Conservation (phyloP, 1,140 invertebrate genomes). For the Homalodisca vitripennis region DNA sequence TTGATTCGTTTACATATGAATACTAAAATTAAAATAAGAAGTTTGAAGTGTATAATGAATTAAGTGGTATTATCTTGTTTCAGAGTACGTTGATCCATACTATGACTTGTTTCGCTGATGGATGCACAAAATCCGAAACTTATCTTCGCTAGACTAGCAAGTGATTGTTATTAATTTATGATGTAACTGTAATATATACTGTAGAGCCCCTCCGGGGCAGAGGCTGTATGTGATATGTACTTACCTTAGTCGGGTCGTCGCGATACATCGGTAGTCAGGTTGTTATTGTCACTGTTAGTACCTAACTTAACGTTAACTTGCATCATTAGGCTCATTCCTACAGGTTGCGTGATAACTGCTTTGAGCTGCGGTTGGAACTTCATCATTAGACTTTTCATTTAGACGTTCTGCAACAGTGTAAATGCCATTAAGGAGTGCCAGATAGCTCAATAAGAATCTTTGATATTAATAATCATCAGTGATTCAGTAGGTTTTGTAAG, state of each 20-base stretch:
- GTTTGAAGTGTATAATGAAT: too few species aligned
- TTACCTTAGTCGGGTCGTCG: neutral
- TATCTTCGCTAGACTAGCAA: neutral
- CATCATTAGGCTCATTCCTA: neutral
- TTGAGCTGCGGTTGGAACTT: neutral
- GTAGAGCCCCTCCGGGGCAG: neutral
- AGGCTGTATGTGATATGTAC: conserved; percentile 12
- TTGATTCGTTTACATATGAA: too few species aligned
- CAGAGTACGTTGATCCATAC: neutral
- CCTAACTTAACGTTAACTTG: neutral
- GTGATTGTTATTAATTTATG: neutral
- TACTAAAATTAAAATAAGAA: too few species aligned
- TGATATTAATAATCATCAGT: too few species aligned
- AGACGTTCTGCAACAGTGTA: too few species aligned
- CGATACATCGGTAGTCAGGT: neutral
- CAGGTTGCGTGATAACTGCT: neutral
- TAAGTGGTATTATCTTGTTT: neutral
- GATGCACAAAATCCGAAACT: neutral
- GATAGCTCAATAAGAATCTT: too few species aligned
- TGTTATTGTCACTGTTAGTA: neutral
- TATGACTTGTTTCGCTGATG: neutral
- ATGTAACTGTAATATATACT: neutral
- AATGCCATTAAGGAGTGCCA: too few species aligned
- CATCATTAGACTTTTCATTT: too few species aligned
- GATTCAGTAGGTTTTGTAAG: too few species aligned